Evolutionary conservation across 2,888 invertebrate genomes (phyloP).

Genomic region (Ischnura elegans): DNA sequence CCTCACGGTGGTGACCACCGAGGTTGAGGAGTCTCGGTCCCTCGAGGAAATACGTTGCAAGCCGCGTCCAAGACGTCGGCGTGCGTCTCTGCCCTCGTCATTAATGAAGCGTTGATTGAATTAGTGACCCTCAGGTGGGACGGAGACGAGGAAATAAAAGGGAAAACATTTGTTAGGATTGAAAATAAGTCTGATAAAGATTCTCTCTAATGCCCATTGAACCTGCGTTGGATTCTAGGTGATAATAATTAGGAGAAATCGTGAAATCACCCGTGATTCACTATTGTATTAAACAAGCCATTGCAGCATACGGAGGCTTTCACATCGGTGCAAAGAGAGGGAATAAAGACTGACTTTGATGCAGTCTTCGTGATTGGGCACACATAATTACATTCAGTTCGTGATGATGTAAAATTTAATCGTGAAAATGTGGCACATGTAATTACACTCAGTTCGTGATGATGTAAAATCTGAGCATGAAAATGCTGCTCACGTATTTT

Average conservation of each 20-base stretch:
- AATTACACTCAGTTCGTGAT: no score
- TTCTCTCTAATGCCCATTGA: neutral
- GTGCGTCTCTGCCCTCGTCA: neutral
- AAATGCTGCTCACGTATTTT: no score
- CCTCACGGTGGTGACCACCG: conserved; percentile 54
- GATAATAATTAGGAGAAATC: neutral
- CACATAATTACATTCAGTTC: no score
- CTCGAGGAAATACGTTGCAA: neutral
- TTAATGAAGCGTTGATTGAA: neutral
- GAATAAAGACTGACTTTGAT: no score
- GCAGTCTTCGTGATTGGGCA: no score
- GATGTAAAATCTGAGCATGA: no score
- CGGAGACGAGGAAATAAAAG: neutral
- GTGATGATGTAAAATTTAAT: no score
- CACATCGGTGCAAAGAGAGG: no score
- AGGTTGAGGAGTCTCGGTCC: conserved; percentile 32
- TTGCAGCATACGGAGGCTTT: no score
- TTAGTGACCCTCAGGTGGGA: neutral
- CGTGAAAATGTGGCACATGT: no score
- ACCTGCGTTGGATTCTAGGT: neutral
- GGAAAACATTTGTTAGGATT: neutral
- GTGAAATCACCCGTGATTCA: neutral
- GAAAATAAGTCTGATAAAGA: neutral
- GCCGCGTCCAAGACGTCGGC: neutral
- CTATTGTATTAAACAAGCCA: no score